These are phyloP conservation scores for Furcifer pardalis DNA, from an alignment of 2,797 vertebrate species.

Conservation along the genomic window DNA sequence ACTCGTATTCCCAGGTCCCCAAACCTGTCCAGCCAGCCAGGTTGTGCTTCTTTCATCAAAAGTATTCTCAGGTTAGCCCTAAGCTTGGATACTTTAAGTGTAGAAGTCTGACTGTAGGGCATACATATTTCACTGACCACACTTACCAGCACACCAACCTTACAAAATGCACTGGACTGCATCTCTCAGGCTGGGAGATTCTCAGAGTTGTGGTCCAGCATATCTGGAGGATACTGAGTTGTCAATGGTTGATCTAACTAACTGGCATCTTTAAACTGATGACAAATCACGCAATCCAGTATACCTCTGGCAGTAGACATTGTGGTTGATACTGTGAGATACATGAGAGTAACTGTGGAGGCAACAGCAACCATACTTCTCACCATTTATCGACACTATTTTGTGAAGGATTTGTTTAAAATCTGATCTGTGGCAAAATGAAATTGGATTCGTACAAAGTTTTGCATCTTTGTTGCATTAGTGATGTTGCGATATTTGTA, in stretches of 20 bases:
- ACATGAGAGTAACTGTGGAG: neutral
- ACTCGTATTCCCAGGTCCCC: no score
- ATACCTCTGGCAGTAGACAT: neutral
- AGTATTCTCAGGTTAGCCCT: constrained; percentile 60
- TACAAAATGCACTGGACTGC: no score
- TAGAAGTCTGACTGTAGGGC: neutral
- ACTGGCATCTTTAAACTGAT: no score
- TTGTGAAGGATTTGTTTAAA: no score
- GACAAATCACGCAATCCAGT: neutral
- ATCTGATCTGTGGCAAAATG: neutral
- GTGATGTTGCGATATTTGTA: neutral
- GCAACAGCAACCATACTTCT: neutral
- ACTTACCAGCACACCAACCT: no score
- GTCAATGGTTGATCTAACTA: no score
- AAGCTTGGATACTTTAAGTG: constrained; percentile 44
- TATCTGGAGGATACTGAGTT: no score
- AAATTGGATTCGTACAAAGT: neutral
- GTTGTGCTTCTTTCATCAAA: constrained; percentile 63
- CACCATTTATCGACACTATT: no score
- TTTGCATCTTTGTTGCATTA: neutral
- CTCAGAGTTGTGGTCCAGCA: no score
- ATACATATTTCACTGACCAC: neutral
- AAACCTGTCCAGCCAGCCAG: no score
- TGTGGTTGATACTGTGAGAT: no score
- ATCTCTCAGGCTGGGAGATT: no score